Evolutionary conservation across 2,888 invertebrate species (phyloP), one percentile per base, ranked within the genome.

Genomic region (Ormyrus rosae): DNA sequence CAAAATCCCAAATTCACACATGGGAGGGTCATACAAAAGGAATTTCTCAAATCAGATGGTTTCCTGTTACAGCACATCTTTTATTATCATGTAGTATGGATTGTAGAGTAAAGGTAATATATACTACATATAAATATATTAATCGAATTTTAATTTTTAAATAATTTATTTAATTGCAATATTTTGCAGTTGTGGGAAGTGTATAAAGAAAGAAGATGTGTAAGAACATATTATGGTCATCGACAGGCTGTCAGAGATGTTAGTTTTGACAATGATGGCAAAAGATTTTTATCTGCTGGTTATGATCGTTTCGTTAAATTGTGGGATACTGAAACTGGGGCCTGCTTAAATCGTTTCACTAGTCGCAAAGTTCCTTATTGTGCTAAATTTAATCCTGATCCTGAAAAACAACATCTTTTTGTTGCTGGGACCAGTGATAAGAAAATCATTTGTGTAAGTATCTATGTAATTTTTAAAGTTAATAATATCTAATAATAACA

Each of bases 401-500:
- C 95, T 69, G 98, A 98, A 88, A 99, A 99, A 86, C 99, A 99
- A 87, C 96, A 99, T 91, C 93, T 99, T 46, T 99, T 99, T 92
- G 98, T 99, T 0, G 98, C 98, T 69, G 99, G 99, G 78, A 99
- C 99, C 2, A 98, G 98, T 0, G 99, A 99, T 89, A 99, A 99
- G 91, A 99, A 99, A 92, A 99, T 99, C 85, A 96, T 99, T 87
- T 99, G 99, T 90, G 97, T 98, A 92, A 94, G 96, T 94, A 64
- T 78, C 46, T 3, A 13, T 55, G 13, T 46, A 68, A 55, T 51
- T 75, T 10, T 13, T 19, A 53, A 11, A 48, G 1, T 10, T 11
- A 48, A 19, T 10, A 56, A 34, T 63, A 58, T 64, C 65, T 53
- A 56, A 34, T 53, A 56, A 34, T 34, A 45, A 72, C 10, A 56